Conservation (phyloP, 2,797 vertebrate genomes). For the Babyrousa celebensis region DNA sequence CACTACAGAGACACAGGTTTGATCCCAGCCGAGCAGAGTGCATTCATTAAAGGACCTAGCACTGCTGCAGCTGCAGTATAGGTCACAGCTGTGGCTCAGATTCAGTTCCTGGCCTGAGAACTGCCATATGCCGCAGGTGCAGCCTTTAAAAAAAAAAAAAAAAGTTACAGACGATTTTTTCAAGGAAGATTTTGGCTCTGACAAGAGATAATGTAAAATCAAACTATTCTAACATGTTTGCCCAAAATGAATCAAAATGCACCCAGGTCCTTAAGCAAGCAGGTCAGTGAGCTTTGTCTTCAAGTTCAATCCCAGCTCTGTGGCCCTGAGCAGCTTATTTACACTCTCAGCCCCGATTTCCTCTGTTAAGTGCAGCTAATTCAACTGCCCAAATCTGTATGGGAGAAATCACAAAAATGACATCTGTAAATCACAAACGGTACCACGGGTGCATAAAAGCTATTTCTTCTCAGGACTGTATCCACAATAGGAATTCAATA, state of each 20-base stretch:
- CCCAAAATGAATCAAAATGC: background rate
- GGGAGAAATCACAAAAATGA: slow-evolving; percentile 42
- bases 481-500: slow-evolving; percentile 17
- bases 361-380: slow-evolving; percentile 2
- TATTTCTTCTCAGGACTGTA: background rate
- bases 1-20: no score
- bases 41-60: no score
- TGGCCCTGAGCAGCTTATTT: background rate
- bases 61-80: no score
- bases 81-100: no score
- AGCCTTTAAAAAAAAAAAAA: no score
- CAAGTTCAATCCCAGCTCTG: background rate
- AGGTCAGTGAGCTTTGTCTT: background rate
- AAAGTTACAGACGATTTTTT: background rate
- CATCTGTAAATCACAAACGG: background rate
- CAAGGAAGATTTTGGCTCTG: background rate
- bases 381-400: background rate
- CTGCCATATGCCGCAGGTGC: no score
- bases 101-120: no score
- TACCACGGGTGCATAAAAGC: background rate
- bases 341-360: background rate
- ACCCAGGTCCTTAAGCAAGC: background rate
- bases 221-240: slow-evolving; percentile 29
- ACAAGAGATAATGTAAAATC: background rate
- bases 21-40: no score